Base-by-base conservation (phyloP, 1,140 invertebrate species). In the Delia radicum region DNA sequence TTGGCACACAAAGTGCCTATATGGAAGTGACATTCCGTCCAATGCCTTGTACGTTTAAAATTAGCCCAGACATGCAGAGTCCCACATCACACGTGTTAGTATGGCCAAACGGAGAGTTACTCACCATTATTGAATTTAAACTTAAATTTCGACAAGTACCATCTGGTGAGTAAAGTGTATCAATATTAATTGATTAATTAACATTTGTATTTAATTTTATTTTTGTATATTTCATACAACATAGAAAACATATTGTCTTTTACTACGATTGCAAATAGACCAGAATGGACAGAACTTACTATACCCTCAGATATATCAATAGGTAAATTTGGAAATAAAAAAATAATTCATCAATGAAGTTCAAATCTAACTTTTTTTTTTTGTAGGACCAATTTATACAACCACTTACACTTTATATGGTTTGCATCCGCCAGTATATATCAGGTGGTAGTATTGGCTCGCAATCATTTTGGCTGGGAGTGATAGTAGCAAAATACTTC, bases 71-170 rank as follows among this genome's bases (percentile, higher is more conserved):
- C 65, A 79, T 80, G 7, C 81, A 83, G 77, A 83, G 82, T 46
- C 80, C 83, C 75, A 86, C 82, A 0, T 81, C 89, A 10, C 91
- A 91, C 79, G 90, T 90, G 61, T 87, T 93, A 26, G 89, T 91
- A 37, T 93, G 92, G 92, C 90, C n/a, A 92, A 79, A 91, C 92
- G 10, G 91, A 93, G 78, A 93, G 92, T 79, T 90, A 91, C 77
- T 89, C 89, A 37, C 88, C 91, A 0, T 93, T 26, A 89, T 90
- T 72, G 90, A 92, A 79, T 93, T 92, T 74, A 90, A 90, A 74
- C 88, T 93, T 24, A 89, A 88, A 82, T 93, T 93, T 83, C 84
- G 90, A 63, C 83, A 86, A 63, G 80, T 86, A 18, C 82, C 84
- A 13, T 85, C 85, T 29, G 80, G 82, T 81, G 10, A 61, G 69